Base-by-base conservation (phyloP, 1,140 invertebrate species). In the Bathynomus jamesi region DNA sequence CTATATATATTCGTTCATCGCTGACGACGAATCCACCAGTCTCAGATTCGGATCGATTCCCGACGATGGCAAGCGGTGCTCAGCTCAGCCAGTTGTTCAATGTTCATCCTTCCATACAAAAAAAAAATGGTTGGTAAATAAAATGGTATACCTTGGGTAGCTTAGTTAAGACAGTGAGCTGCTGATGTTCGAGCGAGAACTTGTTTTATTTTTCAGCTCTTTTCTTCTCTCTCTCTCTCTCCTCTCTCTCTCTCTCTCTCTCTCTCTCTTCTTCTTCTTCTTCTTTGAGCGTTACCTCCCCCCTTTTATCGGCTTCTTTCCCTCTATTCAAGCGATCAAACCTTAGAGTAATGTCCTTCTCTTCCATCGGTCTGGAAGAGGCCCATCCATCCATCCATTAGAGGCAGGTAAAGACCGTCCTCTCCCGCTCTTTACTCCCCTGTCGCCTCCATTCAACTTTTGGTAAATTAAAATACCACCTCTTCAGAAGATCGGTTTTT, bases 351-450 rank as follows among this genome's bases (percentile, higher is more conserved):
- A n/a, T n/a, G n/a, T n/a, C n/a, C n/a, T n/a, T n/a, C n/a, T n/a
- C n/a, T n/a, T n/a, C n/a, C n/a, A n/a, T n/a, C n/a, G n/a, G n/a
- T n/a, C n/a, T n/a, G n/a, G n/a, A n/a, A n/a, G n/a, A n/a, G n/a
- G n/a, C n/a, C 73, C 65, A 61, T 76, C 73, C 70, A 62, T 70
- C 71, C 67, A 67, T 65, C 70, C 65, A 71, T 73, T 71, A 71
- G 67, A 71, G 61, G 70, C 70, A 71, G 70, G 68, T 67, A 68
- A 69, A 68, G 69, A 74, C 72, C 74, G 73, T 74, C 72, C 70
- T 25, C 66, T 71, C 69, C 71, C 71, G 70, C 71, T 68, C 72
- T 72, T 76, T 69, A 68, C 61, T 64, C 21, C 46, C 71, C 67
- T 65, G 24, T 32, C 71, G 30, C 65, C 28, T 66, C 30, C 60